These are phyloP conservation scores for Rhombomys opimus DNA, from an alignment of 2,113 vertebrate genomes.

Conservation along the genomic window DNA sequence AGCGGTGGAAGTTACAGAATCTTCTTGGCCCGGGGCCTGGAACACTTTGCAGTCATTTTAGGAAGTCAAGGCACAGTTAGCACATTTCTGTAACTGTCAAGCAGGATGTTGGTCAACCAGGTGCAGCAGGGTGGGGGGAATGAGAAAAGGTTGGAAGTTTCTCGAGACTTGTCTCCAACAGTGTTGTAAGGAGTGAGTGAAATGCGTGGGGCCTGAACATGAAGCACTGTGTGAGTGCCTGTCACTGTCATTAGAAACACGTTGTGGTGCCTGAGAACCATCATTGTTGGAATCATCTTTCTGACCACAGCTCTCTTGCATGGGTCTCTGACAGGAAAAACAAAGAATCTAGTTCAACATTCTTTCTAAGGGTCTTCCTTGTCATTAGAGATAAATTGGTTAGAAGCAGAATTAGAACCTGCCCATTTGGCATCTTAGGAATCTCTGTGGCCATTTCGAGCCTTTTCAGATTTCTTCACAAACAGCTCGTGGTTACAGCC, in stretches of 20 bases:
- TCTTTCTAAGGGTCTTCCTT: background rate
- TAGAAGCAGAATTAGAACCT: slow-evolving; percentile 30
- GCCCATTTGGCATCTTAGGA: slow-evolving; percentile 17
- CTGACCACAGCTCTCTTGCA: background rate
- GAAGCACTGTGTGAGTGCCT: background rate
- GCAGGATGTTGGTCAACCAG: no score
- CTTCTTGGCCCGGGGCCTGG: no score
- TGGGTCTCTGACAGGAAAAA: slow-evolving; percentile 29
- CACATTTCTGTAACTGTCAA: no score
- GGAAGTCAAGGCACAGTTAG: no score
- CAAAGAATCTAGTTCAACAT: background rate
- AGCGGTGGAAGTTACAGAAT: no score
- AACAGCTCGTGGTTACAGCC: background rate
- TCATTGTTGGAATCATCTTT: background rate
- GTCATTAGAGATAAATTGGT: background rate
- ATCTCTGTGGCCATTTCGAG: background rate
- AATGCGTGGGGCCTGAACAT: no score
- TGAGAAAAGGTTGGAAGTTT: no score
- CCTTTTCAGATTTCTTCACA: background rate
- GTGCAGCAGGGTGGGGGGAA: no score
- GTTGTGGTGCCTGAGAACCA: rapidly evolving
- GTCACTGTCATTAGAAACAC: rapidly evolving
- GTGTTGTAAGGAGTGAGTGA: background rate
- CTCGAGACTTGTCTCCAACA: no score
- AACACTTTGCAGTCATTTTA: no score